phyloP scores from a whole-genome alignment of 2,888 invertebrate species.

The Scaptodrosophila latifasciaeformis region DNA sequence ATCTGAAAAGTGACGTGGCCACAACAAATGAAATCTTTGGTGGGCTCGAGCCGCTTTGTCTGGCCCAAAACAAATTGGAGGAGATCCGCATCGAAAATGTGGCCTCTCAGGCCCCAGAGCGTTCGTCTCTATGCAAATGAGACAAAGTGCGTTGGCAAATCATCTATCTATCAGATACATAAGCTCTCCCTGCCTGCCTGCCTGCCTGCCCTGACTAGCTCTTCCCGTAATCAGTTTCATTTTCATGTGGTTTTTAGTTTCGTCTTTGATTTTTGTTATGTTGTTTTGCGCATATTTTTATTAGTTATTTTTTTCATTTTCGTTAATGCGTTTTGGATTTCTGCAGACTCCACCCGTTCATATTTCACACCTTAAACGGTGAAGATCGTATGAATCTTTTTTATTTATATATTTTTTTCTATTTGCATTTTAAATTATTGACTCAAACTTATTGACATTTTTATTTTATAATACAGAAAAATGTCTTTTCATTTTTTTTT shows the following conservation, averaged over 20 bases:
- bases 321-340: not conserved
- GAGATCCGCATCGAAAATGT: slow-evolving; percentile 50
- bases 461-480: slow-evolving; percentile 52
- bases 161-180: slow-evolving; percentile 1
- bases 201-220: too few species aligned
- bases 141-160: slow-evolving; percentile 57
- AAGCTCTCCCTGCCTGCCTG: too few species aligned
- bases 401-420: slow-evolving; percentile 24
- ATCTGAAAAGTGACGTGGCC: slow-evolving; percentile 46
- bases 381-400: slow-evolving; percentile 35
- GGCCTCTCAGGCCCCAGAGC: too few species aligned
- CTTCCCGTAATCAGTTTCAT: too few species aligned
- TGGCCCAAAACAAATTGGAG: slow-evolving; percentile 16
- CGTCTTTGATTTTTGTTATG: slow-evolving; percentile 6
- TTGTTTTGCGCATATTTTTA: not conserved
- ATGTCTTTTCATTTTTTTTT: slow-evolving; percentile 34
- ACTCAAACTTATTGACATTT: slow-evolving; percentile 58
- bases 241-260: too few species aligned
- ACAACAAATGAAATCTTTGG: slow-evolving; percentile 23
- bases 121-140: slow-evolving; percentile 50
- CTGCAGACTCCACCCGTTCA: slow-evolving; percentile 19
- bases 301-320: too few species aligned
- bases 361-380: slow-evolving; percentile 66
- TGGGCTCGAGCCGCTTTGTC: slow-evolving; percentile 2
- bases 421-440: slow-evolving; percentile 67